phyloP scores from a whole-genome alignment of 2,888 invertebrate species.

The Stratiomys singularior region DNA sequence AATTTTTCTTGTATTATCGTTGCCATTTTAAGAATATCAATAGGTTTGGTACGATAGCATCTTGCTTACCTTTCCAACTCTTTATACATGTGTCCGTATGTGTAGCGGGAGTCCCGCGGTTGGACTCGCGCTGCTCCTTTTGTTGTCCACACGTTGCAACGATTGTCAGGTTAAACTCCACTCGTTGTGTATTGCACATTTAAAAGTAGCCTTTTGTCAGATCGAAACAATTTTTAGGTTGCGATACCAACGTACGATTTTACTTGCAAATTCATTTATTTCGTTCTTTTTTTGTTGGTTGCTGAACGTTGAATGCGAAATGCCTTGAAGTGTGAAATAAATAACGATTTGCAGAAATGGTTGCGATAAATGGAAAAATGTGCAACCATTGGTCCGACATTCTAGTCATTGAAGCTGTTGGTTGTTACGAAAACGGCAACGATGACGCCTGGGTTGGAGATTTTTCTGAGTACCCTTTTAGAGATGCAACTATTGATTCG shows the following conservation, averaged over 20 bases:
- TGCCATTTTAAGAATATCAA: constrained; percentile 42
- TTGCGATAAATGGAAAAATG: constrained; percentile 33
- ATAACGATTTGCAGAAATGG: constrained; percentile 45
- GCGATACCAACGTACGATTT: constrained; percentile 36
- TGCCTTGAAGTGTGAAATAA: constrained; percentile 46
- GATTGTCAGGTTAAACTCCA: not conserved
- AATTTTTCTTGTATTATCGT: constrained; percentile 17
- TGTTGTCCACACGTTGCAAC: constrained; percentile 17
- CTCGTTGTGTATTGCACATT: not conserved
- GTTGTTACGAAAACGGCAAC: not conserved
- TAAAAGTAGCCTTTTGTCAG: constrained; percentile 2
- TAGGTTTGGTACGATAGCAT: constrained; percentile 40
- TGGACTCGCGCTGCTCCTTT: constrained; percentile 10
- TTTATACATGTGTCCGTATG: not conserved
- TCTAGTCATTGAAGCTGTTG: not conserved
- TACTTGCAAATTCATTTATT: constrained; percentile 6
- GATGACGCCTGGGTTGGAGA: constrained; percentile 1
- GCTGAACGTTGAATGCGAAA: constrained; percentile 12
- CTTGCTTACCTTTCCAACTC: not conserved
- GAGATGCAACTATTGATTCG: not conserved
- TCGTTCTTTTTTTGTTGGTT: constrained; percentile 1
- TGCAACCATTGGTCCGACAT: not conserved
- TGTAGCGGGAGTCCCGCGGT: no score
- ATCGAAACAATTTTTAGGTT: not conserved
- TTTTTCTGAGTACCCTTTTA: constrained; percentile 27